phyloP scores from a whole-genome alignment of 2,888 invertebrate species.

The Stratiomys singularior region DNA sequence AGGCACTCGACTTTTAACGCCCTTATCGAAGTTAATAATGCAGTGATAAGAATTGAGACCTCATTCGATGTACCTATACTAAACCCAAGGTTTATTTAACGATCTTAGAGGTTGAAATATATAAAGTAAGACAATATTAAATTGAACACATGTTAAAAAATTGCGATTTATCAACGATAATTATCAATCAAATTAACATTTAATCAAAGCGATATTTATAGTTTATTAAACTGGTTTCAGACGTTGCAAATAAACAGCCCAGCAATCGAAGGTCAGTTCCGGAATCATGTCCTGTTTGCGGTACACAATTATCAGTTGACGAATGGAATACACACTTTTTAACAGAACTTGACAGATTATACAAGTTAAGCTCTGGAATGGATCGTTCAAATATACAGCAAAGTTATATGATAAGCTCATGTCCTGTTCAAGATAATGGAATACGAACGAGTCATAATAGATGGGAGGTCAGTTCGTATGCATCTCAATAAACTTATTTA shows the following conservation, averaged over 20 bases:
- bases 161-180: no score
- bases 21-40: no score
- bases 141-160: no score
- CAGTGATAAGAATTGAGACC: no score
- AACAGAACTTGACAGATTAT: slow-evolving; percentile 75
- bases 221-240: neutral
- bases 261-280: slow-evolving; percentile 59
- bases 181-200: no score
- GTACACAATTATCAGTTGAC: slow-evolving; percentile 72
- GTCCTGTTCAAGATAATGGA: slow-evolving; percentile 64
- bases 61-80: no score
- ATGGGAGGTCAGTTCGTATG: slow-evolving; percentile 70
- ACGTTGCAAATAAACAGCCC: slow-evolving; percentile 39
- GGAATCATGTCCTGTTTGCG: slow-evolving; percentile 75
- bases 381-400: slow-evolving; percentile 64
- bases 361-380: slow-evolving; percentile 69
- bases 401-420: slow-evolving; percentile 64
- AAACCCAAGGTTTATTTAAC: no score
- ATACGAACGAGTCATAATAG: slow-evolving; percentile 68
- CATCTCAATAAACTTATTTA: neutral
- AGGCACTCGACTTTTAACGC: no score
- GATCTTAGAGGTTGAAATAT: no score
- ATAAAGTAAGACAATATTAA: no score
- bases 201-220: no score
- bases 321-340: slow-evolving; percentile 77